Evolutionary conservation across 2,888 invertebrate genomes (phyloP), one percentile per base, ranked within the genome.

Genomic region (Flexamia atlantica): DNA sequence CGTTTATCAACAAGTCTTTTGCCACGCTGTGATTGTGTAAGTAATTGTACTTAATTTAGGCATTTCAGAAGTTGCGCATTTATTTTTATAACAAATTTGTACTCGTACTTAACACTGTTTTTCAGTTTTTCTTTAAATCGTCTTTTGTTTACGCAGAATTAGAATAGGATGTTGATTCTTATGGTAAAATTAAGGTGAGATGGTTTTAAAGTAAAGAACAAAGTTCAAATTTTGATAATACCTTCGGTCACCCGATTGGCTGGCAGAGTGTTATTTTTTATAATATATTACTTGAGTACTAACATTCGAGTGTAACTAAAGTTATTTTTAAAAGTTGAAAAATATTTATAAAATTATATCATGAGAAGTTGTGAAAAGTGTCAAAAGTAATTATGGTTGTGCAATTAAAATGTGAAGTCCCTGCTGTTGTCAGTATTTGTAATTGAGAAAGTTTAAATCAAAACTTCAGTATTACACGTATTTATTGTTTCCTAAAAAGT

Each of bases 31-130:
- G 79, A 79, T 79, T 57, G 57, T 79, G 32, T 32, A 79, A 76
- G 74, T 70, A 70, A 76, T 46, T 50, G 76, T 79, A 79, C 79
- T 79, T 79, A 79, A 32, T 79, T 76, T 79, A 79, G 57, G 36
- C 36, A 76, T 79, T 79, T 79, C 79, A 79, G 79, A 79, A 79
- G 20, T 53, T 57, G 32, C 57, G 57, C 79, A 79, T 79, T 79
- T 79, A 79, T 79, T 79, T 79, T 79, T 79, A 57, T 79, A 79
- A 50, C 53, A 79, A 79, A 79, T 53, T 79, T 79, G 30, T 79
- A 79, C 79, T 79, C 79, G 28, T 79, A 79, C 79, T 79, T 79
- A 79, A 79, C 53, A 57, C 57, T 46, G 76, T 36, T 7, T 46
- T 50, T 76, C n/a, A 42, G 70, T 70, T 70, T 68, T 40, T 40